Evolutionary conservation across 2,888 invertebrate genomes (phyloP), one percentile per base, ranked within the genome.

Genomic region (Acleris holmiana): DNA sequence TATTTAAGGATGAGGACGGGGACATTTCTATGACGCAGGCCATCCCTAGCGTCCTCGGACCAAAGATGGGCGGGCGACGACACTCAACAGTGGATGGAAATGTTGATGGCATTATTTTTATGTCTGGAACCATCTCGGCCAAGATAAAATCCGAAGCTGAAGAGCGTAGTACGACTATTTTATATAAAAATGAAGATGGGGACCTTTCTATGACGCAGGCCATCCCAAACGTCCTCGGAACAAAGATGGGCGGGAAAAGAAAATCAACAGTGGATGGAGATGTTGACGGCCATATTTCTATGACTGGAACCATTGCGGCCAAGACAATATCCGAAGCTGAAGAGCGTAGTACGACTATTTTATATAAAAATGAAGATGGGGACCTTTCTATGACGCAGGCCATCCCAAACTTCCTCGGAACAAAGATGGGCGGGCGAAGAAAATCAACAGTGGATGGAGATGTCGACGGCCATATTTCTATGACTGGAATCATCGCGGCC

Each of bases 311-410:
- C 0, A 40, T 78, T 29, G 71, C 75, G 13, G 53, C 65, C 4
- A 74, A 73, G 4, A 70, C 71, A 49, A 17, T 53, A 13, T 35
- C 29, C 1, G 18, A 23, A 15, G 35, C 19, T 19, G 19, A 17
- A 19, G 18, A 17, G 13, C 18, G n/a, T 19, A 29, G 41, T 1
- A 35, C 15, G 72, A 78, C 64, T 5, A 53, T 62, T 47, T 48
- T 68, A 4, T 68, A 54, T 44, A 53, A 71, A 15, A 54, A 68
- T 23, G 69, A 72, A 35, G 29, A 63, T 21, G 61, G 66, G 1
- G 67, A 77, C 44, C 66, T 77, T 25, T 78, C 77, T 49, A 73
- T 78, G 59, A 82, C 78, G 4, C 73, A 78, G 69, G 71, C 69
- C 4, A 29, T 80, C 4, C 73, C 77, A 13, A 51, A 64, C 48